Conservation (phyloP, 2,113 vertebrate species). For the Anarrhichthys ocellatus region DNA sequence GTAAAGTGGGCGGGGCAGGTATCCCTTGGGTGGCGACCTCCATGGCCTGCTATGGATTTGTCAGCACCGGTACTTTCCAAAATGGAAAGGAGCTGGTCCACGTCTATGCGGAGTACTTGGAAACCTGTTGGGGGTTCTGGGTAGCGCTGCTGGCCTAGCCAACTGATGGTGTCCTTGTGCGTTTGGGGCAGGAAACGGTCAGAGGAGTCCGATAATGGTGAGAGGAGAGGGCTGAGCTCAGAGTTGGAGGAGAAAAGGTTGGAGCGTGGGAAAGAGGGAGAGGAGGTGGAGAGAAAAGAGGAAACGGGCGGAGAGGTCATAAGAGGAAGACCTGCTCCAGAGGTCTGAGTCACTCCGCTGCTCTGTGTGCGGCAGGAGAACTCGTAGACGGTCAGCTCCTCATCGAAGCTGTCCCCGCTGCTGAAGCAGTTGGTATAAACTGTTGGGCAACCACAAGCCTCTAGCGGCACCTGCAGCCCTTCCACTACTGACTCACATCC, state of each 20-base stretch:
- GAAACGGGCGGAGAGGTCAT: conserved; percentile 68
- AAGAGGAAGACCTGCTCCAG: conserved; percentile 58
- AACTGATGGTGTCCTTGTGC: conserved; percentile 81
- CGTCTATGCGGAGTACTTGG: conserved; percentile 84
- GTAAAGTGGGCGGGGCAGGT: conserved; percentile 87
- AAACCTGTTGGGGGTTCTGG: conserved; percentile 85
- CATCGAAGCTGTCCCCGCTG: conserved; percentile 79
- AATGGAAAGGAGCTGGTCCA: conserved; percentile 76
- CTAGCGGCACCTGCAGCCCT: conserved; percentile 75
- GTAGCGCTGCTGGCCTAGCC: conserved; percentile 80
- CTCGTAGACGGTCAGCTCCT: conserved; percentile 79
- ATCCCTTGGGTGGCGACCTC: conserved; percentile 85
- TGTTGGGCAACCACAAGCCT: conserved; percentile 87
- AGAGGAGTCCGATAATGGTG: conserved; percentile 66
- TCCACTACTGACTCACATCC: conserved; percentile 78
- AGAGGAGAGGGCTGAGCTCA: conserved; percentile 83
- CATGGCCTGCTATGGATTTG: conserved; percentile 64
- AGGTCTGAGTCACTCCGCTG: conserved; percentile 48
- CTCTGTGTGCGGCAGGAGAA: conserved; percentile 75
- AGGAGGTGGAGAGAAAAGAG: conserved; percentile 68
- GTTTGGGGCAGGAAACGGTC: conserved; percentile 63
- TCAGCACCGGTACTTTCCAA: conserved; percentile 74
- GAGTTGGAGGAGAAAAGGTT: conserved; percentile 73
- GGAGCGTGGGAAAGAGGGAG: conserved; percentile 79
- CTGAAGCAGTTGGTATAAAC: conserved; percentile 91